Evolutionary conservation across 2,113 vertebrate species (phyloP).

Genomic region (Uria aalge): DNA sequence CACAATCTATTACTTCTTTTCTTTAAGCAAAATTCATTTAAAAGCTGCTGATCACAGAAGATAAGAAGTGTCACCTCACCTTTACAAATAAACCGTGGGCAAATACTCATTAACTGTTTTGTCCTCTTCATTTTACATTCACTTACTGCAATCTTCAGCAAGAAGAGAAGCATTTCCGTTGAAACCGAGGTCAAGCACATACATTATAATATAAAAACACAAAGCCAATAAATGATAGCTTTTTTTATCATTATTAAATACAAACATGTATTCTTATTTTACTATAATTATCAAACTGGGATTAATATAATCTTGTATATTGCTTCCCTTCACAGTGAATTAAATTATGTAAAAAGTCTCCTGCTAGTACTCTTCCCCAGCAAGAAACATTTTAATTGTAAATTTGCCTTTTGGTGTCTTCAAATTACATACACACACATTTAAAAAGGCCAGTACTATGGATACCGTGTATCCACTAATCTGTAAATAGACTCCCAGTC

Average conservation of each 20-base stretch:
- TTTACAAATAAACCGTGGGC: not conserved
- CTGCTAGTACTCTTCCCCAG: conserved; percentile 63
- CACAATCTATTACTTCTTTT: not conserved
- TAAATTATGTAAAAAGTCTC: conserved; percentile 63
- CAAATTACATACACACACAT: conserved; percentile 54
- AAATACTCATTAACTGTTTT: not conserved
- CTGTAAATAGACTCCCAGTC: conserved; percentile 79
- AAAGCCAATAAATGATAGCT: conserved; percentile 15
- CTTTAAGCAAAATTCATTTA: conserved; percentile 1
- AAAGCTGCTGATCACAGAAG: not conserved
- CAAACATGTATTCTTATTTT: conserved; percentile 50
- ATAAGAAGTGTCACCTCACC: not conserved
- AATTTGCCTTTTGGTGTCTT: conserved; percentile 72
- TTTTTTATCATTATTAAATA: conserved; percentile 55
- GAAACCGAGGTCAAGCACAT: not conserved
- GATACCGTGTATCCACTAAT: conserved; percentile 74
- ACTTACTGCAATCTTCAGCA: not conserved
- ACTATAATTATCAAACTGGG: conserved; percentile 65
- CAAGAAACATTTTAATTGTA: conserved; percentile 77
- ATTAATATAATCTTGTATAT: conserved; percentile 70
- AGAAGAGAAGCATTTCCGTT: not conserved
- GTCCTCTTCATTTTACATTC: not conserved
- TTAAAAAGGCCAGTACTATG: conserved; percentile 55
- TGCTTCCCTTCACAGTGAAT: conserved; percentile 60
- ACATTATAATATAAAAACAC: not conserved